A percentile compares a stretch with the other conserved stretches of the same genome.
phyloP scores from a whole-genome alignment of 2,797 vertebrate species.

The Tachyglossus aculeatus region DNA sequence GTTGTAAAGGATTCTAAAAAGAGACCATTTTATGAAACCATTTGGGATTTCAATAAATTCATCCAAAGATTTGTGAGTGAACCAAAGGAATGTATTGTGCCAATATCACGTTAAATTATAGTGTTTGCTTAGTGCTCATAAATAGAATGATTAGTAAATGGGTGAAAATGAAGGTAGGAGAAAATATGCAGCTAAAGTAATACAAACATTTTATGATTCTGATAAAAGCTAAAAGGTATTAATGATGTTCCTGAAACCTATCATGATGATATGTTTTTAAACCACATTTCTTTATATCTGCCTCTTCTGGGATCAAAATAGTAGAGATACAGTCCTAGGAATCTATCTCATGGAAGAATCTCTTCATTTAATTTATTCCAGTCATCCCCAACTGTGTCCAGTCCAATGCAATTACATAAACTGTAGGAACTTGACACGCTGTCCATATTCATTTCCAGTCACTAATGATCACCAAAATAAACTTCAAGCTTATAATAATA shows the following conservation, averaged over 20 bases:
- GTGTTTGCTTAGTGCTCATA: neutral
- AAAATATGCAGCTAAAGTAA: neutral
- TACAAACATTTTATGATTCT: neutral
- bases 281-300: neutral
- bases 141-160: neutral
- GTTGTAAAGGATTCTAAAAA: neutral
- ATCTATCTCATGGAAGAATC: neutral
- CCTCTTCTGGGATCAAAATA: neutral
- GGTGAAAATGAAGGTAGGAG: neutral
- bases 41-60: slow-evolving; percentile 11
- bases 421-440: no score
- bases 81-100: slow-evolving; percentile 5
- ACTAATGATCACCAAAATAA: no score
- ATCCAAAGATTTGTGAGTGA: neutral
- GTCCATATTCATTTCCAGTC: no score
- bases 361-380: neutral
- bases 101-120: neutral
- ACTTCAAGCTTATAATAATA: no score
- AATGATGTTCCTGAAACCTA: neutral
- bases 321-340: neutral
- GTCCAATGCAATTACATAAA: no score
- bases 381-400: no score
- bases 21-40: slow-evolving; percentile 15
- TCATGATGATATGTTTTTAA: neutral
- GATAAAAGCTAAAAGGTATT: neutral